Base-by-base conservation (phyloP, 2,113 vertebrate species). In the Perognathus longimembris region DNA sequence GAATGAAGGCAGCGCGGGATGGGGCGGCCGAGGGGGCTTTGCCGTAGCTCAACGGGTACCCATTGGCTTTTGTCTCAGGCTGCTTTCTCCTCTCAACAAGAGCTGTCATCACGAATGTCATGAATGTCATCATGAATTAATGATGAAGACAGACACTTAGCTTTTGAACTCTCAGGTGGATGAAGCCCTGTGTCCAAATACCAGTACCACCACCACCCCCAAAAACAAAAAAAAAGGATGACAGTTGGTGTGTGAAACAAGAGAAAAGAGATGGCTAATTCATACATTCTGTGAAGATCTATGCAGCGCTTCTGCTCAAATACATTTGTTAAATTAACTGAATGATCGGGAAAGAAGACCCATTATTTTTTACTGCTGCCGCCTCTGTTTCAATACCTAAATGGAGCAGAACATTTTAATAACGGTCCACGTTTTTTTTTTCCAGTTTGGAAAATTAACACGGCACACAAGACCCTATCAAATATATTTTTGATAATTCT, bases 211-310 rank as follows among this genome's bases (percentile, higher is more conserved):
- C 64, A 61, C 5, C n/a, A 32, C 30, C 11, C 32, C 30, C 64
- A 66, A 66, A 66, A n/a, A 66, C 3, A 11, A 66, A 20, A 32
- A 85, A 76, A 57, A 83, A 76, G 15, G 81, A 70, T 87, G 75
- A 88, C 70, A 45, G 80, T 45, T 88, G 61, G 40, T 69, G 21
- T 40, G 7, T 32, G 75, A 78, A 83, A 90, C 40, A 87, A 94
- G n/a, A 93, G 30, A 76, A 94, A 83, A 92, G 1, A 45, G 64
- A 94, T 91, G 66, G 71, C 4, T 84, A 85, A 94, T 76, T 59
- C 20, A 61, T 79, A 91, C 28, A 61, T 57, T 87, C 81, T 54
- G 63, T 38, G 73, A 78, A 77, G 57, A 64, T 14, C 40, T 80
- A 50, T 32, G 30, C 32, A 67, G 40, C 28, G 64, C 18, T 95